These are phyloP conservation scores for Megalops atlanticus DNA, from an alignment of 2,113 vertebrate genomes.

Conservation along the genomic window DNA sequence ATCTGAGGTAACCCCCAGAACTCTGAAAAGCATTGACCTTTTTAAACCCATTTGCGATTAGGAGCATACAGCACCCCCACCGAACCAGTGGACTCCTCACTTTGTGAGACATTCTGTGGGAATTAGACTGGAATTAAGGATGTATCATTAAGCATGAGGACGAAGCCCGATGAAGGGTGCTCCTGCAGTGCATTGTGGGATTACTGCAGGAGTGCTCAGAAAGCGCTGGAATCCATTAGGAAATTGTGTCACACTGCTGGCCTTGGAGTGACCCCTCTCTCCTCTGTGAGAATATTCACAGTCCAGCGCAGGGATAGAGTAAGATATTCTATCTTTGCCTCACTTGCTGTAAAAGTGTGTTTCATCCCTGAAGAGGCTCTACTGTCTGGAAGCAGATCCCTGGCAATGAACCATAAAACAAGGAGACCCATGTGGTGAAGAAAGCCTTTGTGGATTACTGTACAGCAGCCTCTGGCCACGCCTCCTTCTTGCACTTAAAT, in stretches of 20 bases:
- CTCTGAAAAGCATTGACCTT: too few species aligned
- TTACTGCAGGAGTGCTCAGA: neutral
- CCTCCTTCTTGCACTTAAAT: too few species aligned
- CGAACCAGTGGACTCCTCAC: conserved; percentile 27
- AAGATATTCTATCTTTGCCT: neutral
- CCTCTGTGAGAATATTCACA: too few species aligned
- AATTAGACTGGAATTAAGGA: neutral
- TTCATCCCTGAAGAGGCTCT: neutral
- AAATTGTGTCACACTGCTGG: conserved; percentile 28
- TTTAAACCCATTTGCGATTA: neutral
- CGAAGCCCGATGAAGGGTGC: neutral
- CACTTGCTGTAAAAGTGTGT: too few species aligned
- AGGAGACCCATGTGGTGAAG: neutral
- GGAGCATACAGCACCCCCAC: neutral
- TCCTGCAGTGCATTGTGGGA: conserved; percentile 32
- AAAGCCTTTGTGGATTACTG: neutral
- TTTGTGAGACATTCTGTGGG: conserved; percentile 27
- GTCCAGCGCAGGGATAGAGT: too few species aligned
- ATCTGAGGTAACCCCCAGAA: neutral
- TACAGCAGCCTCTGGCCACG: neutral
- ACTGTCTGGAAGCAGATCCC: neutral
- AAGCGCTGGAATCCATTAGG: conserved; percentile 1
- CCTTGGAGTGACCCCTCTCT: conserved; percentile 37
- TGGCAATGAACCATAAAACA: neutral
- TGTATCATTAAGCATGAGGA: neutral